Conservation (phyloP, 2,888 invertebrate genomes). For the Temnothorax unifasciatus region DNA sequence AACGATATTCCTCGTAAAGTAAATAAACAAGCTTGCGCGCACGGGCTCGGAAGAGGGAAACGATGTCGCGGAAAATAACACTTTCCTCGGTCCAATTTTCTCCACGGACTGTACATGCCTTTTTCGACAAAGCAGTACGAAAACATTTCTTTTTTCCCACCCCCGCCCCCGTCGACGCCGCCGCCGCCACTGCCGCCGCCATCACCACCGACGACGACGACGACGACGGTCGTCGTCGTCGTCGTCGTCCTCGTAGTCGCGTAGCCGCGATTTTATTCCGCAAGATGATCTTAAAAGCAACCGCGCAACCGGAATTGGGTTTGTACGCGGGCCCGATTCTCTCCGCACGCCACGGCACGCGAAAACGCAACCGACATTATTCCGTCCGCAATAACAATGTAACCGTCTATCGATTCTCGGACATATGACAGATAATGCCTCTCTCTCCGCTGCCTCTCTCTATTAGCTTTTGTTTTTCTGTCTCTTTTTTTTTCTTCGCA, state of each 20-base stretch:
- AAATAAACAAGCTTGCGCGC: slow-evolving; percentile 30
- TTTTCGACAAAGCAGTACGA: slow-evolving; percentile 56
- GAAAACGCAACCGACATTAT: slow-evolving; percentile 59
- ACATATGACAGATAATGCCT: slow-evolving; percentile 64
- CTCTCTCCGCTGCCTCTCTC: slow-evolving; percentile 45
- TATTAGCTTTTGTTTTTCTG: slow-evolving; percentile 10
- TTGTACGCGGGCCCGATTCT: slow-evolving; percentile 16
- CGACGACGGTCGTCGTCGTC: not conserved
- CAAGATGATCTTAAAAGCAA: slow-evolving; percentile 42
- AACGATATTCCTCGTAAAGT: slow-evolving; percentile 21
- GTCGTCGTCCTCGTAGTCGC: not conserved
- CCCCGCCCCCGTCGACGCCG: not conserved
- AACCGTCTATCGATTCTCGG: slow-evolving; percentile 73
- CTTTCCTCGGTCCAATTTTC: slow-evolving; percentile 29
- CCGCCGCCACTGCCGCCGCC: not conserved
- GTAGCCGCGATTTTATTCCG: slow-evolving; percentile 41
- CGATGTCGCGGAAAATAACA: slow-evolving; percentile 37
- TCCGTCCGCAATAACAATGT: slow-evolving; percentile 70
- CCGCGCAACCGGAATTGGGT: slow-evolving; percentile 21
- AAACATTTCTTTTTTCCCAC: slow-evolving; percentile 41
- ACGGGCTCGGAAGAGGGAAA: not conserved
- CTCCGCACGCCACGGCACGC: not conserved
- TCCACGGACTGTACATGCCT: slow-evolving; percentile 55
- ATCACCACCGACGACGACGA: not conserved
- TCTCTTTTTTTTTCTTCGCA: not conserved